These are phyloP conservation scores for Fundulus diaphanus DNA, from an alignment of 2,797 vertebrate genomes.

Conservation along the genomic window DNA sequence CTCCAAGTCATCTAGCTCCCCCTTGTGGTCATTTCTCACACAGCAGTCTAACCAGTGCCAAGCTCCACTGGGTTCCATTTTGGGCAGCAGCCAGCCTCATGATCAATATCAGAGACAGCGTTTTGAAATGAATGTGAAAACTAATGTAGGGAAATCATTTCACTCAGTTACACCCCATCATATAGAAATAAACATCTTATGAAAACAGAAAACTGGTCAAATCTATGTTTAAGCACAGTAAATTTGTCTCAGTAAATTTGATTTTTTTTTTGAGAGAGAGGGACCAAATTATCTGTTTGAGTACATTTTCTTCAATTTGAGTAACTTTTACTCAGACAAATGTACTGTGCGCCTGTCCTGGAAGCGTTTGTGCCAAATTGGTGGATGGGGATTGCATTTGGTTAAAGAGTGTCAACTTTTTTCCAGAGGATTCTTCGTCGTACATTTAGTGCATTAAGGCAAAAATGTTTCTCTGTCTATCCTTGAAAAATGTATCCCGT, in stretches of 20 bases:
- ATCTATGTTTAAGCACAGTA: neutral
- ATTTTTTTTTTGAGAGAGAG: too few species aligned
- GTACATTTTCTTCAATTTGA: too few species aligned
- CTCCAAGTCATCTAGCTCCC: conserved; percentile 49
- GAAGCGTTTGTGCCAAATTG: conserved; percentile 3
- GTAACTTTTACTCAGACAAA: too few species aligned
- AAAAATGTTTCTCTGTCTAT: neutral
- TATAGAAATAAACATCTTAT: conserved; percentile 4
- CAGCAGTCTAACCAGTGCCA: conserved; percentile 40
- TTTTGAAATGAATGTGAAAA: conserved; percentile 5
- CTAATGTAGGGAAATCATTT: neutral
- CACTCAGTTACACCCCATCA: conserved; percentile 3
- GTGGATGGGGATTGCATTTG: neutral
- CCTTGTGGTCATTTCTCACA: conserved; percentile 56
- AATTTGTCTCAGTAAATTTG: too few species aligned
- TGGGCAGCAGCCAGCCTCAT: conserved; percentile 13
- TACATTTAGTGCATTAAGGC: neutral
- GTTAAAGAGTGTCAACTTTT: neutral
- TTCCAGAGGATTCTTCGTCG: neutral
- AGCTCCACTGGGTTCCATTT: conserved; percentile 16
- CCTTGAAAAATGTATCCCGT: neutral
- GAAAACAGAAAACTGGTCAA: neutral
- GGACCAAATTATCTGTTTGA: too few species aligned
- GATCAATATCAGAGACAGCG: conserved; percentile 23
- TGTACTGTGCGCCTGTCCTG: neutral